Percentiles rank a stretch among this genome's conserved stretches.
Conservation (phyloP, 2,113 vertebrate genomes). For the Hystrix brachyura region DNA sequence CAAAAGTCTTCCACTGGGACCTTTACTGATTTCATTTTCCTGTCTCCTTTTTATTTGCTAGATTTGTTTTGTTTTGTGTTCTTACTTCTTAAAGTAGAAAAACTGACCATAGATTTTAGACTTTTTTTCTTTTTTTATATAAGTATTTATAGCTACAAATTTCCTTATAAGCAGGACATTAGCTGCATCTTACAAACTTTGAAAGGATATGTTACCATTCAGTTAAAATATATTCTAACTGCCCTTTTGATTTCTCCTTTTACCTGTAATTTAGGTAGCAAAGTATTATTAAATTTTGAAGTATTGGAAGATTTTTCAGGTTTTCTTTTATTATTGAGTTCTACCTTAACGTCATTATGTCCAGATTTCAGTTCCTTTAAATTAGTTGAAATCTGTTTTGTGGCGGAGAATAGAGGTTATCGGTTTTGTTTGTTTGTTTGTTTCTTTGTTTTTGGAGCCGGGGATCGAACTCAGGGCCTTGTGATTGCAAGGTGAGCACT, state of each 20-base stretch:
- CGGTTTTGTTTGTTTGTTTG: too few relatives aligned
- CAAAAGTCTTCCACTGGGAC: neutral
- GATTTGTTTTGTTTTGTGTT: neutral
- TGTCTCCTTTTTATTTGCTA: neutral
- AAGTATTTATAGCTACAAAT: constrained; percentile 7
- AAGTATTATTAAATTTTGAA: constrained; percentile 40
- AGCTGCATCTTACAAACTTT: neutral
- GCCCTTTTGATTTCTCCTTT: neutral
- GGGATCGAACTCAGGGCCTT: too few relatives aligned
- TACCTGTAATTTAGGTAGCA: constrained; percentile 25
- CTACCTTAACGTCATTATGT: neutral
- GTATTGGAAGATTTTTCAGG: neutral
- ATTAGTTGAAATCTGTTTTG: neutral
- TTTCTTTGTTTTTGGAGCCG: too few relatives aligned
- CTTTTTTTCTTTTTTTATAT: neutral
- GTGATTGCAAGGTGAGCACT: too few relatives aligned
- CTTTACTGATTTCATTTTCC: constrained; percentile 1
- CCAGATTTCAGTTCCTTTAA: constrained; percentile 15
- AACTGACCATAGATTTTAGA: neutral
- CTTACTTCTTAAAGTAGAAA: neutral
- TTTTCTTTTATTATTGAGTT: neutral
- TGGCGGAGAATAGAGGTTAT: neutral
- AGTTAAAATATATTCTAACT: neutral
- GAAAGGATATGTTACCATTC: neutral
- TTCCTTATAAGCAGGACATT: neutral